Evolutionary conservation across 2,113 vertebrate genomes (phyloP).

Genomic region (Scomber scombrus): DNA sequence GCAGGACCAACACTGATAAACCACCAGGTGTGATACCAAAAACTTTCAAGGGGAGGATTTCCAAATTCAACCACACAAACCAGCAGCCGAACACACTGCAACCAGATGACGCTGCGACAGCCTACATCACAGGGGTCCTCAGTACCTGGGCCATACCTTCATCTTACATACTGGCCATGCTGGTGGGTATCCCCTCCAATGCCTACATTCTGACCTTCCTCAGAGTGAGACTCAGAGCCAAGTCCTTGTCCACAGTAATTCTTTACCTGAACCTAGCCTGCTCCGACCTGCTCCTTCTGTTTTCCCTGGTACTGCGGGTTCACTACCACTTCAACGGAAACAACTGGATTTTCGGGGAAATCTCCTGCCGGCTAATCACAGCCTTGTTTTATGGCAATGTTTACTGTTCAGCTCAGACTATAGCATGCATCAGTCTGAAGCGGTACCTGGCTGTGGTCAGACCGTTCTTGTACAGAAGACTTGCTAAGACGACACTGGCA

Average conservation of each 20-base stretch:
- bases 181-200: constrained; percentile 90
- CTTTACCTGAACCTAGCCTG: constrained; percentile 91
- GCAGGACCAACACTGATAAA: not conserved
- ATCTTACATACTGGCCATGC: constrained; percentile 85
- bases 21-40: constrained; percentile 51
- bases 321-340: constrained; percentile 90
- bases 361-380: constrained; percentile 85
- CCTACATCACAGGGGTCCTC: constrained; percentile 85
- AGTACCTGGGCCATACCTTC: constrained; percentile 89
- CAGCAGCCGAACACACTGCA: not conserved
- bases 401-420: constrained; percentile 91
- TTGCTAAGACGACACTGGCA: constrained; percentile 85
- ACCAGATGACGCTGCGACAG: constrained; percentile 36
- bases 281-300: constrained; percentile 90
- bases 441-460: constrained; percentile 92
- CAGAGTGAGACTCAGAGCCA: constrained; percentile 80
- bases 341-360: constrained; percentile 93
- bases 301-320: constrained; percentile 88
- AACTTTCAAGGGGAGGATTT: constrained; percentile 55
- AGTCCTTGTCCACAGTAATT: constrained; percentile 81
- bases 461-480: constrained; percentile 89
- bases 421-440: constrained; percentile 89
- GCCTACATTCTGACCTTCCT: constrained; percentile 87
- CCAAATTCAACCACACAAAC: constrained; percentile 19
- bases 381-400: constrained; percentile 92